Conservation (phyloP, 1,140 invertebrate genomes). For the Berghia stephanieae region DNA sequence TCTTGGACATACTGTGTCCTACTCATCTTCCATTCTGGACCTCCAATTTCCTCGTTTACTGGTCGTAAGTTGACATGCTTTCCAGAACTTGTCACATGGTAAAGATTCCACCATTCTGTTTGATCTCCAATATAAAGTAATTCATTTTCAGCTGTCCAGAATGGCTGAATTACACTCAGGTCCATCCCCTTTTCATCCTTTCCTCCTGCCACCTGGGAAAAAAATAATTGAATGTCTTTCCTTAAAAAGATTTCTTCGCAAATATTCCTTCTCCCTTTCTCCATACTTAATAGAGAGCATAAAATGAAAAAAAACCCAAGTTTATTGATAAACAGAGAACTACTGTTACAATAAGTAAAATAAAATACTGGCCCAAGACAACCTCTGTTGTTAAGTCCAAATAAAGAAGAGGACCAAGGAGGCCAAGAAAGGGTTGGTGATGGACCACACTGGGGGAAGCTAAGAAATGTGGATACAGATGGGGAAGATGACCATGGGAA, state of each 20-base stretch:
- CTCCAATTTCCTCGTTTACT: slow-evolving; percentile 51
- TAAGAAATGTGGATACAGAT: too few species aligned
- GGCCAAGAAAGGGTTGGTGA: too few species aligned
- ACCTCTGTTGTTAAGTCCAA: too few species aligned
- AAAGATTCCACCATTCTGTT: slow-evolving; percentile 66
- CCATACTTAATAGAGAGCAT: neutral
- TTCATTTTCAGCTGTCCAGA: slow-evolving; percentile 56
- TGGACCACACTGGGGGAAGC: too few species aligned
- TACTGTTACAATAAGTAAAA: neutral
- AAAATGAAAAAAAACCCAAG: neutral
- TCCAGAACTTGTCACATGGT: slow-evolving; percentile 50
- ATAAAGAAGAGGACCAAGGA: too few species aligned
- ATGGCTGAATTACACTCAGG: slow-evolving; percentile 57
- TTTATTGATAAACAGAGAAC: neutral
- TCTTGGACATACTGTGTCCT: slow-evolving; percentile 48
- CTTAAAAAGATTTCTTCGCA: slow-evolving; percentile 23
- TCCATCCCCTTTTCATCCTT: slow-evolving; percentile 47
- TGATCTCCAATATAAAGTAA: slow-evolving; percentile 62
- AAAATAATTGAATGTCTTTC: neutral
- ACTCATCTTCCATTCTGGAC: slow-evolving; percentile 60
- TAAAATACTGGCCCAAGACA: neutral
- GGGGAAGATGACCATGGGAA: too few species aligned
- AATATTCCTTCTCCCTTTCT: neutral
- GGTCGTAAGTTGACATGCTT: slow-evolving; percentile 53
- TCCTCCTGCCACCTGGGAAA: slow-evolving; percentile 24